A percentile compares a stretch with the other conserved stretches of the same genome.
Conservation (phyloP, 2,797 vertebrate species). For the Cossypha dichroa region DNA sequence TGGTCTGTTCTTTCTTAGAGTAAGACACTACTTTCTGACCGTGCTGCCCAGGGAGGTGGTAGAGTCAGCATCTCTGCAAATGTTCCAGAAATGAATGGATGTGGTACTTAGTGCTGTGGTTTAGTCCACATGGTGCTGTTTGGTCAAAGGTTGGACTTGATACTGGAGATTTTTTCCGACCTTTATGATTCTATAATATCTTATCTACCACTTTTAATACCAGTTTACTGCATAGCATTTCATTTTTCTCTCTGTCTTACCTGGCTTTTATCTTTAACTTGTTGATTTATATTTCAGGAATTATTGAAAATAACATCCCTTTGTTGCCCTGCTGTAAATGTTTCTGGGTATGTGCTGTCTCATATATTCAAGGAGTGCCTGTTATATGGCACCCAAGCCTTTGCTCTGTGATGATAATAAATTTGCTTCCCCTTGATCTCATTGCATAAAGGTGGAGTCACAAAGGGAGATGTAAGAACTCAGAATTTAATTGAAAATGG, state of each 20-base stretch:
- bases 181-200: neutral
- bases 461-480: neutral
- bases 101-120: neutral
- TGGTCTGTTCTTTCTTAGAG: neutral
- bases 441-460: neutral
- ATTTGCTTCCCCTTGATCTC: neutral
- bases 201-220: neutral
- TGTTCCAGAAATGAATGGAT: neutral
- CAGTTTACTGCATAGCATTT: neutral
- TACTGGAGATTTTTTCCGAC: neutral
- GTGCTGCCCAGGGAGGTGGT: neutral
- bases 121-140: neutral
- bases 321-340: neutral
- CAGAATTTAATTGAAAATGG: neutral
- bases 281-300: neutral
- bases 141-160: neutral
- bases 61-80: neutral
- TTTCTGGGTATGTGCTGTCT: neutral
- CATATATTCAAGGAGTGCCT: neutral
- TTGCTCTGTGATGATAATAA: neutral
- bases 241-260: neutral
- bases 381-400: neutral
- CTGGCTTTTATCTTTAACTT: neutral
- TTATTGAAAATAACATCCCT: neutral
- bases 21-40: neutral